Evolutionary conservation across 2,797 vertebrate species (phyloP).

Genomic region (Typhlichthys subterraneus): DNA sequence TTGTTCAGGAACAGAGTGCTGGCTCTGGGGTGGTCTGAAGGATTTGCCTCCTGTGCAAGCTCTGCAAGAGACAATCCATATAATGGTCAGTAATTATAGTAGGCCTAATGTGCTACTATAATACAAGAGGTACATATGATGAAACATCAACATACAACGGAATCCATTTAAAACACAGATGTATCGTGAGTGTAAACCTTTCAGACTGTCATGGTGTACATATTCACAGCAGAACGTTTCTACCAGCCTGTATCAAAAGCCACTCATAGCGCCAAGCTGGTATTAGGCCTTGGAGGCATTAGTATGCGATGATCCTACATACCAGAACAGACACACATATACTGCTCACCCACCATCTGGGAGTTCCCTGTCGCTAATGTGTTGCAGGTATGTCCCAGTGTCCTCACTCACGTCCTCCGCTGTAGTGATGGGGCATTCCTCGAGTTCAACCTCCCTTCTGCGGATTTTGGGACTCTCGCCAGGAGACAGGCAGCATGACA

Average conservation of each 20-base stretch:
- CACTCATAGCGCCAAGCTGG: no score
- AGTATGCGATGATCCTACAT: no score
- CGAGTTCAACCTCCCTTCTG: constrained; percentile 75
- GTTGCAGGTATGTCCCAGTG: constrained; percentile 89
- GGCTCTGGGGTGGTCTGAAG: constrained; percentile 93
- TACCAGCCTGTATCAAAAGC: no score
- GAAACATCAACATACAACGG: no score
- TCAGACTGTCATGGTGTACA: no score
- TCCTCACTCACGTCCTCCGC: constrained; percentile 78
- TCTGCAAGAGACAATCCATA: constrained; percentile 72
- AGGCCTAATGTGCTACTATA: no score
- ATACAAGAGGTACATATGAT: no score
- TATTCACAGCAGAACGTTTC: no score
- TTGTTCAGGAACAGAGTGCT: constrained; percentile 99
- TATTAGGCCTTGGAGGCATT: no score
- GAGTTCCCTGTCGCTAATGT: constrained; percentile 95
- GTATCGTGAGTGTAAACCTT: no score
- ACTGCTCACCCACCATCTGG: constrained; percentile 84
- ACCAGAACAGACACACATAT: neutral
- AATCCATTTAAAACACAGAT: no score
- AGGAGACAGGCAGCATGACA: constrained; percentile 92
- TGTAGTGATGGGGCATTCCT: constrained; percentile 83
- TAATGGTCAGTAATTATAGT: no score
- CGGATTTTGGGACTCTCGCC: constrained; percentile 87
- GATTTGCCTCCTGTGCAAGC: constrained; percentile 91